These are phyloP conservation scores for Ambastaia sidthimunki DNA, from an alignment of 2,797 vertebrate genomes.

Conservation along the genomic window DNA sequence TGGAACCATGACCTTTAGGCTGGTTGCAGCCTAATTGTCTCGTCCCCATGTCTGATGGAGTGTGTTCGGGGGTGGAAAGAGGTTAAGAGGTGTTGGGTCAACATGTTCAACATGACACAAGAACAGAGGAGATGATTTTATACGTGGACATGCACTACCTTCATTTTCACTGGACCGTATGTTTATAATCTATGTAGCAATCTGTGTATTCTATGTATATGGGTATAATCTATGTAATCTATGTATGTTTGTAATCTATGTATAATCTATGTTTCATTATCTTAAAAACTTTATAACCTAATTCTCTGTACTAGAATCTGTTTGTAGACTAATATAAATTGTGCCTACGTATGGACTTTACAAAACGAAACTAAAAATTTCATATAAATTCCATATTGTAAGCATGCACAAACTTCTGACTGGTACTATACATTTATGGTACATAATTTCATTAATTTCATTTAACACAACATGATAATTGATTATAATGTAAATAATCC, in stretches of 20 bases:
- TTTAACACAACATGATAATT: no score
- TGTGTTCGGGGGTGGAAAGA: background rate
- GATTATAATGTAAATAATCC: background rate
- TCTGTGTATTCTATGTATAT: background rate
- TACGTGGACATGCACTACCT: background rate
- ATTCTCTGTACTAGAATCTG: no score
- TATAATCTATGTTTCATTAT: no score
- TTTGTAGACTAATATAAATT: no score
- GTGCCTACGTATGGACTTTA: no score
- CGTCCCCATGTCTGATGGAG: background rate
- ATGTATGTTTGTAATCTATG: no score
- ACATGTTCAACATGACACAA: background rate
- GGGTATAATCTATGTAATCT: no score
- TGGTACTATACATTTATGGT: no score
- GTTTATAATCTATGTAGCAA: background rate
- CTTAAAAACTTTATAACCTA: no score
- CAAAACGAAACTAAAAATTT: no score
- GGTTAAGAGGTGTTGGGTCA: background rate
- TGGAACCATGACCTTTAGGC: slow-evolving; percentile 38
- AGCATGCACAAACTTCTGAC: no score
- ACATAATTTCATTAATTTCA: background rate
- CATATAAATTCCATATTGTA: no score
- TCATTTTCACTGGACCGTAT: background rate
- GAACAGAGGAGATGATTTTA: background rate
- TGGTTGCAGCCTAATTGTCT: background rate